These are phyloP conservation scores for Cyprinodon brontotheroides DNA, from an alignment of 2,113 vertebrate species.

Conservation along the genomic window DNA sequence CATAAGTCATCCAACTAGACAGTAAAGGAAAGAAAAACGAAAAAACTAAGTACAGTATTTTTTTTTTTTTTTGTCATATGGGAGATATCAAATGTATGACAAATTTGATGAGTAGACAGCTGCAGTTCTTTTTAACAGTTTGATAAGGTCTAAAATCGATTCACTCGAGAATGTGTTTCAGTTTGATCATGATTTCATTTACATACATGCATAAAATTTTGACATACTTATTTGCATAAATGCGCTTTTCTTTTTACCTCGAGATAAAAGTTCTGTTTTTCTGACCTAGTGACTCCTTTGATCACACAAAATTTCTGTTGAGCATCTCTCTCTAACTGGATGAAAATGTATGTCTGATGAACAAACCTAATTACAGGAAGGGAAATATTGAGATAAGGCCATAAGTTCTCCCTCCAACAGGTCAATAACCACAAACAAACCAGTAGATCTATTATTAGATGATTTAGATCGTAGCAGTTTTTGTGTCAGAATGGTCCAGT, in stretches of 20 bases:
- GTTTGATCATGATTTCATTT: background rate
- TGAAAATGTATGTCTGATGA: background rate
- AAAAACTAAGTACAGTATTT: conserved; percentile 8
- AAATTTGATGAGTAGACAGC: conserved; percentile 23
- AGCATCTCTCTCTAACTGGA: background rate
- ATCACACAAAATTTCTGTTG: background rate
- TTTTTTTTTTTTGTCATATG: background rate
- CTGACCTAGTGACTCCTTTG: background rate
- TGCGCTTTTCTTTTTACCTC: background rate
- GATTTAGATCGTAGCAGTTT: background rate
- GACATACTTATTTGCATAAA: background rate
- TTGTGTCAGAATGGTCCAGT: background rate
- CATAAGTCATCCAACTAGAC: background rate
- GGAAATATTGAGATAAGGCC: background rate
- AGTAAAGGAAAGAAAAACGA: conserved; percentile 3
- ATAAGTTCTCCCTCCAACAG: too few relatives aligned
- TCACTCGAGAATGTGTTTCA: background rate
- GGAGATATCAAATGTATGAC: conserved; percentile 23
- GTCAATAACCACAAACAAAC: background rate
- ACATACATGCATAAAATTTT: background rate
- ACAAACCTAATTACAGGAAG: background rate
- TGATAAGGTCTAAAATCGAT: background rate
- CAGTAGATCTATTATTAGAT: background rate
- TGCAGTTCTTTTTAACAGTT: conserved; percentile 16
- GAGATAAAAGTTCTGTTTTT: background rate